Base-by-base conservation (phyloP, 2,113 vertebrate genomes). In the Machaerirhynchus nigripectus region DNA sequence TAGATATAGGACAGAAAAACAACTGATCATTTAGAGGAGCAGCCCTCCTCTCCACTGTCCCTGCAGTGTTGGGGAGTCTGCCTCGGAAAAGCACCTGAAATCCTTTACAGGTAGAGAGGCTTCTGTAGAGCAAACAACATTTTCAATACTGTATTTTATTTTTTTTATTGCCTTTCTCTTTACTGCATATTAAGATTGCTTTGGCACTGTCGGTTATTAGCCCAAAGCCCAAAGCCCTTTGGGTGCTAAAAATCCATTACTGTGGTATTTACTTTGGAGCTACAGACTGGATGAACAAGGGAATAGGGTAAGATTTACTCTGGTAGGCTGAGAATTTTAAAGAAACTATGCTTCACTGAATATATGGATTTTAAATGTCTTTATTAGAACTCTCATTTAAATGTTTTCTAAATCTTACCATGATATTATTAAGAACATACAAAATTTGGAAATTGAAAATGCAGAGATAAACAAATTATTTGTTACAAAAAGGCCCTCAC, bases 401-500 rank as follows among this genome's bases (percentile, higher is more conserved):
- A 33, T 27, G 47, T 89, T 96, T 94, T 55, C 44, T 85, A 75
- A 95, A 55, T 85, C 42, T 92, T 89, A 86, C 61, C 2, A 8
- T 57, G 35, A 87, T 83, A 56, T 91, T 96, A 92, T 75, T 95
- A 95, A 89, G n/a, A 96, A 94, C 2, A 7, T 49, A 37, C 24
- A 82, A 78, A 94, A 31, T 89, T 94, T 89, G 89, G 56, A 91
- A 93, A 92, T 44, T 88, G 52, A 71, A 97, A 96, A 86, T 95
- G 9, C 50, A 87, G 30, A 92, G 23, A 83, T 87, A 88, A 95
- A 87, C 73, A 88, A 78, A 46, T 69, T 90, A 56, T 85, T 93
- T 94, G 49, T 40, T 85, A 78, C 68, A 92, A 61, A 93, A 93
- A 78, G 23, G 70, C 65, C 67, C 55, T 96, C 3, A 1, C 23